phyloP scores from a whole-genome alignment of 2,888 invertebrate species.

The Lasioglossum vierecki region DNA sequence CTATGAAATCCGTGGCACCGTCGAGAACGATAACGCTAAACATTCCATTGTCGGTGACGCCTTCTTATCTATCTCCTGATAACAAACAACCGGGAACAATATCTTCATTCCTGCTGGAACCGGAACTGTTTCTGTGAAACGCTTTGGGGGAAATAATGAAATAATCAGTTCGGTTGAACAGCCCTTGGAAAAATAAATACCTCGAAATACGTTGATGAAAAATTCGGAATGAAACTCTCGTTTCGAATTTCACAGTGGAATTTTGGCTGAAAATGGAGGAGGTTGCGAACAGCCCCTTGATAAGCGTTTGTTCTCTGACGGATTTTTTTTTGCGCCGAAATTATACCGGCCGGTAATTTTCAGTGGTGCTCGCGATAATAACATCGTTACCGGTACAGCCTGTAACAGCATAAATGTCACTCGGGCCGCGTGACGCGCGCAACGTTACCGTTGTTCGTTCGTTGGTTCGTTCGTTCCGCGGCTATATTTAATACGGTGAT shows the following conservation, averaged over 20 bases:
- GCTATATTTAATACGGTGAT: slow-evolving; percentile 39
- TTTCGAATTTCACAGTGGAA: neutral
- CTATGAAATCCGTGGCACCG: slow-evolving; percentile 26
- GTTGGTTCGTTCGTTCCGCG: neutral
- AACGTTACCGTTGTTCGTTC: slow-evolving; percentile 26
- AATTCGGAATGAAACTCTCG: neutral
- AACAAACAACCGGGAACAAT: neutral
- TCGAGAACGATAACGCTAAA: neutral
- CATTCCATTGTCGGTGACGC: neutral
- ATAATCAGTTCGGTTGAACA: too few species aligned
- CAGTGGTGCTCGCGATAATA: slow-evolving; percentile 26
- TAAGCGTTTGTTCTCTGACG: neutral
- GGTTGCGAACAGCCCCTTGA: neutral
- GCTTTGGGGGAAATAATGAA: too few species aligned
- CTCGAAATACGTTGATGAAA: neutral
- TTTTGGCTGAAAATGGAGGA: neutral
- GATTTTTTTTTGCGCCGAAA: slow-evolving; percentile 13
- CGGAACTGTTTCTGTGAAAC: neutral
- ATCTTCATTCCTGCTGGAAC: neutral
- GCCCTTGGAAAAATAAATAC: neutral
- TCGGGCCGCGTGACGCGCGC: slow-evolving; percentile 19
- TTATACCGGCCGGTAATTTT: slow-evolving; percentile 24
- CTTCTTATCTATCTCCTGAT: neutral
- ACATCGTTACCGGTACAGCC: slow-evolving; percentile 37
- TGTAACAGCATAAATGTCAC: slow-evolving; percentile 39